A percentile compares a stretch with the other conserved stretches of the same genome.
Conservation (phyloP, 2,888 invertebrate genomes). For the Amphipoea lucens region DNA sequence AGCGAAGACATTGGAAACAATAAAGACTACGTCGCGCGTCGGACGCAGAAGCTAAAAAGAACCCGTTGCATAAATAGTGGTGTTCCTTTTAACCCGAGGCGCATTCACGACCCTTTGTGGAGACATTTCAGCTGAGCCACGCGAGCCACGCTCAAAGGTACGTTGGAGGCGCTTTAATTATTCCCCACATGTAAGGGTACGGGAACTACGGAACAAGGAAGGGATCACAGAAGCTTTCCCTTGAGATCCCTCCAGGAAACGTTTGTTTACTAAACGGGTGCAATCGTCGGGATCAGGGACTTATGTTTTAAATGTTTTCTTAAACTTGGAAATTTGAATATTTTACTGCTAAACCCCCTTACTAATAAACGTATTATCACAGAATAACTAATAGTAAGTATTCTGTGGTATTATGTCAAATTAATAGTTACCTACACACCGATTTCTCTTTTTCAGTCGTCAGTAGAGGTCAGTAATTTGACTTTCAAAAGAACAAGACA, state of each 20-base stretch:
- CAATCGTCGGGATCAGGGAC: conserved; percentile 69
- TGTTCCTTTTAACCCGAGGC: conserved; percentile 82
- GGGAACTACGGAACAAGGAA: conserved; percentile 53
- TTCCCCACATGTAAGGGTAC: conserved; percentile 78
- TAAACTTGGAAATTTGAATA: conserved; percentile 2
- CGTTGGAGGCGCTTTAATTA: conserved; percentile 84
- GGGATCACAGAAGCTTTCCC: conserved; percentile 73
- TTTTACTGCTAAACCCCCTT: neutral
- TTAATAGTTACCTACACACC: no score
- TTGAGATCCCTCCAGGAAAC: conserved; percentile 68
- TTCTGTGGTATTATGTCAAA: no score
- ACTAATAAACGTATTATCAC: no score
- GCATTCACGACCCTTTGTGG: conserved; percentile 80
- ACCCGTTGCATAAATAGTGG: conserved; percentile 74
- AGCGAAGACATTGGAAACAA: conserved; percentile 47
- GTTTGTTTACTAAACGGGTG: conserved; percentile 74
- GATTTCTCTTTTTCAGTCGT: no score
- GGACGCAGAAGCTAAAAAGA: conserved; percentile 62
- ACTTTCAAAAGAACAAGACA: no score
- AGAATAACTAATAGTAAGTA: no score
- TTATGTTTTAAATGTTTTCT: conserved; percentile 47
- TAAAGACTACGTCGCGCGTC: conserved; percentile 42
- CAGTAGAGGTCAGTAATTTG: no score
- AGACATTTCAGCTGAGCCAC: conserved; percentile 78
- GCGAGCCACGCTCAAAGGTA: conserved; percentile 81